phyloP scores from a whole-genome alignment of 2,113 vertebrate species.

The Crotalus tigris region DNA sequence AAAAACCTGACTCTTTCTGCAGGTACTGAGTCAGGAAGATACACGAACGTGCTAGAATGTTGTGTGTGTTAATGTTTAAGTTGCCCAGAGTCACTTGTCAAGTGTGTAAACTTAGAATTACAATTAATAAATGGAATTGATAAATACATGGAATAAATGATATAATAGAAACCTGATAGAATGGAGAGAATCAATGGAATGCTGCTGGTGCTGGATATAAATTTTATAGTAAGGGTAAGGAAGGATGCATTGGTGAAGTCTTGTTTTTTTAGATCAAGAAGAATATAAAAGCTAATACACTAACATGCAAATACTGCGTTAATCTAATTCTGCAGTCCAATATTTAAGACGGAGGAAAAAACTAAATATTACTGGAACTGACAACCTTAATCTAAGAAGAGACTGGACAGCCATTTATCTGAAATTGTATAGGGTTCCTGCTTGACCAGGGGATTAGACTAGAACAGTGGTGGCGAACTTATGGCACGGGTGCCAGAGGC shows the following conservation, averaged over 20 bases:
- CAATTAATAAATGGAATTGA: background rate
- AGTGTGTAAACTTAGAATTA: background rate
- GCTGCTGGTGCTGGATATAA: background rate
- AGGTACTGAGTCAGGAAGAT: background rate
- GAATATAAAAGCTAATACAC: background rate
- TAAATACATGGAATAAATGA: background rate
- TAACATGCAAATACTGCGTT: background rate
- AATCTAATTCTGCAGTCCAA: slow-evolving; percentile 45
- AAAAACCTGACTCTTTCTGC: background rate
- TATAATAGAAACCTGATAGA: background rate
- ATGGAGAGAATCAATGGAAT: background rate
- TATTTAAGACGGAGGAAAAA: slow-evolving; percentile 38
- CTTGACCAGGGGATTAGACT: background rate
- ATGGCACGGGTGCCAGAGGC: too few relatives aligned
- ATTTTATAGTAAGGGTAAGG: background rate
- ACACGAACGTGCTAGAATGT: background rate
- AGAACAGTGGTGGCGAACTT: background rate
- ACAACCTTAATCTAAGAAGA: slow-evolving; percentile 19
- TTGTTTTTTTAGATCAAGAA: background rate
- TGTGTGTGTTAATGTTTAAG: background rate
- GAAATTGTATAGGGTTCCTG: background rate
- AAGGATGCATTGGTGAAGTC: background rate
- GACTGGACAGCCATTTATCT: background rate
- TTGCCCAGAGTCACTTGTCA: background rate
- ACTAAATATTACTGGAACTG: slow-evolving; percentile 31